Base-by-base conservation (phyloP, 2,113 vertebrate species). In the Cyprinus carpio region DNA sequence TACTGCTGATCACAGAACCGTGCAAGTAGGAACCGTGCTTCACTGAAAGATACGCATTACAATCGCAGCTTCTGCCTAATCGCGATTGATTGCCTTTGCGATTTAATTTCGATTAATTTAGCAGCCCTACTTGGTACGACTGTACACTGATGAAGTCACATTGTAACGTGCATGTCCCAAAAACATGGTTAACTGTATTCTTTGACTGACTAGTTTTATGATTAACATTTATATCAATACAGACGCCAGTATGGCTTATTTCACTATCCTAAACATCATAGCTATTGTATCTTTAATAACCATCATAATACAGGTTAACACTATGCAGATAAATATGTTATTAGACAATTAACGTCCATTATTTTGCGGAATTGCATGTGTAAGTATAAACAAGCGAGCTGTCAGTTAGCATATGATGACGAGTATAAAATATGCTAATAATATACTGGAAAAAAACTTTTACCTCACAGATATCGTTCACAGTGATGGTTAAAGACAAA, bases 351-450 rank as follows among this genome's bases (percentile, higher is more conserved):
- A 46, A 64, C n/a, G 31, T 27, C 75, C 8, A 13, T 16, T 3
- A n/a, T 27, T 37, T 78, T 11, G 56, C 13, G 13, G 23, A 62
- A 80, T 10, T 16, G 15, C 27, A 43, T 43, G 16, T 25, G 4
- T 49, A 29, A 65, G 40, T 29, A 23, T 51, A 51, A 51, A 49
- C 27, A 82, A 56, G 46, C 81, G 43, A 71, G 49, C 46, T 82
- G 81, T 82, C 65, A 72, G 81, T 82, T 72, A 82, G 67, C 81
- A 75, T 75, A 75, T 49, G 72, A 71, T 82, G 67, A 72, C 81
- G 64, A 72, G 81, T 9, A 72, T 8, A 56, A 40, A 72, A 69
- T 72, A 7, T n/a, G 29, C 49, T 29, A 56, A 25, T 51, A 40
- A 37, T 71, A 37, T 23, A 23, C 13, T 34, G 18, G 9, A 46